Evolutionary conservation across 2,113 vertebrate genomes (phyloP), one percentile per base, ranked within the genome.

Genomic region (Sterna hirundo): DNA sequence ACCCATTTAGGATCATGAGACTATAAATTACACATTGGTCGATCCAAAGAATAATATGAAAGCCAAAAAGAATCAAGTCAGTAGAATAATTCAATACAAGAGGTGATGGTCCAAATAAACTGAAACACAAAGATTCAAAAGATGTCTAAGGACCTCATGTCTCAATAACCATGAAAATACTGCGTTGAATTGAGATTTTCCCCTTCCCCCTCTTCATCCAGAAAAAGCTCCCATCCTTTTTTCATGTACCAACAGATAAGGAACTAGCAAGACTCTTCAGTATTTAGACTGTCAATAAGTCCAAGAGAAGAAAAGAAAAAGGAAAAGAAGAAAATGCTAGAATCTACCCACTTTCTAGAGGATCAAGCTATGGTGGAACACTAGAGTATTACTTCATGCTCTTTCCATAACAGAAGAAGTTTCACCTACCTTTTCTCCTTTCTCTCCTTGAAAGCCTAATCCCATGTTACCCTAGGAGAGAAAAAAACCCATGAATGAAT

Each of bases 401-500:
- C 19, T 57, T 68, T 71, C 23, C 18, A 38, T 14, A 68, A 47
- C 6, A 75, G 80, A 96, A 65, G 32, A 86, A 85, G 64, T 80
- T 88, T 52, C 88, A 85, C 91, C 55, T 98, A 99, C 99, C 98
- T 99, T 99, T 96, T 98, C 98, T 98, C 99, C 99, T 98, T 97
- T 99, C 75, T 99, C 99, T 98, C 99, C 99, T 97, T 98, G 98
- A 96, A 98, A 98, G 91, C 98, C 98, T 81, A 99, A 95, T 72
- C 98, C 98, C 81, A 98, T 98, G 80, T 98, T 99, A 47, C 99
- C 99, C 99, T 99, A 32, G 62, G 20, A 97, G 71, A 93, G 40
- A 80, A 64, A 68, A 55, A 83, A 78, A n/a, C 0, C 4, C 15
- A 68, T 25, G 18, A 83, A 69, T 15, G 8, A 96, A 12, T 40